Evolutionary conservation across 2,113 vertebrate genomes (phyloP).

Genomic region (Cebidichthys violaceus): DNA sequence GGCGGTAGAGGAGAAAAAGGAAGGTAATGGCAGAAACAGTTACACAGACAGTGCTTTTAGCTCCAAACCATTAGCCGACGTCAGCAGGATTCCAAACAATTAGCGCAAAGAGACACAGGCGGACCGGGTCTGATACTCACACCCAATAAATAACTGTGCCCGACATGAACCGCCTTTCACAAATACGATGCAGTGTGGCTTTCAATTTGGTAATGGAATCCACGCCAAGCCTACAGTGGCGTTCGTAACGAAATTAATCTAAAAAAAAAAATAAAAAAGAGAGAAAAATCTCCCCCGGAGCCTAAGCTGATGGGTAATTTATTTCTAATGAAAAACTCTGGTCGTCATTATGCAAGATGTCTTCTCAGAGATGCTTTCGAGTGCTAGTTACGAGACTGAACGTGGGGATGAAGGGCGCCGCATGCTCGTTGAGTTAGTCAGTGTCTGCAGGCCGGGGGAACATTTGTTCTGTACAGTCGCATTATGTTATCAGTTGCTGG

Average conservation of each 20-base stretch:
- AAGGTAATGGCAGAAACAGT: constrained; percentile 40
- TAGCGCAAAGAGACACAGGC: constrained; percentile 52
- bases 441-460: constrained; percentile 41
- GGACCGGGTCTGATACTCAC: constrained; percentile 44
- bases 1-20: constrained; percentile 10
- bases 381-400: constrained; percentile 37
- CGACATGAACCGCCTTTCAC: constrained; percentile 36
- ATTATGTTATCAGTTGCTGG: constrained; percentile 42
- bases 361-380: constrained; percentile 56
- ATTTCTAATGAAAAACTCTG: constrained; percentile 63
- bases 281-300: constrained; percentile 32
- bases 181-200: constrained; percentile 40
- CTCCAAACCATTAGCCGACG: constrained; percentile 61
- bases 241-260: constrained; percentile 59
- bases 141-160: constrained; percentile 58
- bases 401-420: constrained; percentile 33
- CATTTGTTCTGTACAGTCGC: constrained; percentile 41
- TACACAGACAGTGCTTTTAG: constrained; percentile 58
- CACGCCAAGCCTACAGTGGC: constrained; percentile 29
- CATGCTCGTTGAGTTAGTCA: constrained; percentile 46
- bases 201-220: constrained; percentile 60
- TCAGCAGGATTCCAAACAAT: constrained; percentile 73
- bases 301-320: constrained; percentile 66
- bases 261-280: constrained; percentile 6
- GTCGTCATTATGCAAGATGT: constrained; percentile 45